Base-by-base conservation (phyloP, 1,140 invertebrate species). In the Sipha flava region DNA sequence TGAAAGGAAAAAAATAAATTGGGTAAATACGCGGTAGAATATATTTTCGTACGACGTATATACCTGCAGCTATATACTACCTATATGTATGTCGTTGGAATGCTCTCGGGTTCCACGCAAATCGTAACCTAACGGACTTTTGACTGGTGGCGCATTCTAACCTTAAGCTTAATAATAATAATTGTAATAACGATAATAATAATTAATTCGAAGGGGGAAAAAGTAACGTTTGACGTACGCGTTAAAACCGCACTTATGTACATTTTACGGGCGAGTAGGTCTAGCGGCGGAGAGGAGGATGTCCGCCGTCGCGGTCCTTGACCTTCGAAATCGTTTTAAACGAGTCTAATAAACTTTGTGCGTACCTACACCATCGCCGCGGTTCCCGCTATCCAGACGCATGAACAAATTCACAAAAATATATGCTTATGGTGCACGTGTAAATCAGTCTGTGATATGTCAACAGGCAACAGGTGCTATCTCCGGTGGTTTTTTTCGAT, bases 321-420 rank as follows among this genome's bases (percentile, higher is more conserved):
- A 70, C 66, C 66, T 70, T 47, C 66, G 40, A 70, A 70, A 70
- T 70, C 66, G 40, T 70, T 70, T 45, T 47, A 12, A 47, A 70
- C 66, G 43, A 47, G 66, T 70, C 26, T 70, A 70, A 70, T 45
- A 68, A 68, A 45, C 64, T 68, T 68, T 26, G n/a, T 16, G 40
- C 45, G 18, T 21, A 3, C 4, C 3, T 26, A 12, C 14, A 5
- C 10, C 47, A 10, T 40, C 37, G 37, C 10, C 37, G n/a, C n/a
- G n/a, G n/a, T n/a, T n/a, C n/a, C n/a, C n/a, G n/a, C n/a, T n/a
- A n/a, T n/a, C n/a, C n/a, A n/a, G n/a, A n/a, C n/a, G n/a, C n/a
- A n/a, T n/a, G n/a, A n/a, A n/a, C n/a, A n/a, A n/a, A n/a, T n/a
- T n/a, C n/a, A n/a, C n/a, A n/a, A n/a, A n/a, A n/a, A n/a, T n/a